Evolutionary conservation across 2,113 vertebrate species (phyloP), one percentile per base, ranked within the genome.

Genomic region (Balaeniceps rex): DNA sequence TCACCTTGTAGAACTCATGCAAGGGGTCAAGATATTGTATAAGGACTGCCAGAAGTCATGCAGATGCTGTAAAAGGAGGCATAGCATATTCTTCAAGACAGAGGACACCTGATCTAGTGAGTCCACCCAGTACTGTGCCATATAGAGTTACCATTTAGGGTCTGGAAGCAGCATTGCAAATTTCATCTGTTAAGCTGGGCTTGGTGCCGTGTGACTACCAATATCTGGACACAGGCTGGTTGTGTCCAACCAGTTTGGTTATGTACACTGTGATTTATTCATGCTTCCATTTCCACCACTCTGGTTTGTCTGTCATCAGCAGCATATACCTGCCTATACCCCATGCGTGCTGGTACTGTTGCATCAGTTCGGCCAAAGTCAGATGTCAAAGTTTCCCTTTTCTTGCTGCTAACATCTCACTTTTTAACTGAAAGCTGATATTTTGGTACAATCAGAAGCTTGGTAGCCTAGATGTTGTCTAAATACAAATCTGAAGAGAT

Each of bases 321-420:
- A 1, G 31, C 1, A 6, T 14, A 44, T 10, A 15, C 36, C 19
- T 83, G 11, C 26, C 10, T 7, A 6, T 79, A 31, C 9, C 8
- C 25, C 6, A 7, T 9, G 13, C 0, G 0, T 10, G 7, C 31
- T 86, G 57, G 55, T 13, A 19, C 31, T 42, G 19, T 26, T 54
- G 19, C 34, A 74, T 33, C 40, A 9, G 2, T 64, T 90, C 33
- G 54, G 51, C 19, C 57, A 76, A 71, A 88, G 47, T 24, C 21
- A 94, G 13, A 29, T 28, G 84, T 66, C 21, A 40, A 29, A 36
- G 17, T 29, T 84, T 78, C 47, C 33, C 24, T 79, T 68, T 17
- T 16, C 25, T 87, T 76, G 19, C 29, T 87, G 52, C 36, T 79
- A 64, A 22, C 2, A 28, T 55, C 52, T 93, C 42, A 2, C 5